phyloP scores from a whole-genome alignment of 2,113 vertebrate genomes.

The Spilogale gracilis region DNA sequence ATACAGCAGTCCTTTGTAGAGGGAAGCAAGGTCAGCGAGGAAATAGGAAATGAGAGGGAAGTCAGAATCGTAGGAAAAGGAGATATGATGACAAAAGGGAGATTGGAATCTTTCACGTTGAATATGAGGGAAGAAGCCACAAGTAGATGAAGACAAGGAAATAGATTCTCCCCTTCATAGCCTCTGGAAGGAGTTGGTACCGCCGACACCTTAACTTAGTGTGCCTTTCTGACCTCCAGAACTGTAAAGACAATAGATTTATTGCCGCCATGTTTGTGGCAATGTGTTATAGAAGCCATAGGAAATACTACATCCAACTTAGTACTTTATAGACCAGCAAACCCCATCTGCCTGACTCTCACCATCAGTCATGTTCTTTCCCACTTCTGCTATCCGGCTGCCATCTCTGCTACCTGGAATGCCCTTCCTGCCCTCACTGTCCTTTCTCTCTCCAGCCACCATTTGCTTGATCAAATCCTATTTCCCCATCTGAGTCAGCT shows the following conservation, averaged over 20 bases:
- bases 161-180: neutral
- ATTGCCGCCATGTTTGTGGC: neutral
- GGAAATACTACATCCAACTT: neutral
- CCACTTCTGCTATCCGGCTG: neutral
- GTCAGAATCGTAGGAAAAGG: neutral
- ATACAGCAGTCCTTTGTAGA: neutral
- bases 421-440: neutral
- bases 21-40: neutral
- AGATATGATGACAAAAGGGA: neutral
- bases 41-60: neutral
- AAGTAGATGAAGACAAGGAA: neutral
- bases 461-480: neutral
- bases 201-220: neutral
- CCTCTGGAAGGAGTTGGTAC: neutral
- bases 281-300: neutral
- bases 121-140: neutral
- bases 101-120: neutral
- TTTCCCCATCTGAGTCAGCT: neutral
- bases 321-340: neutral
- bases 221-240: neutral
- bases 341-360: neutral
- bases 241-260: neutral
- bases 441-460: neutral
- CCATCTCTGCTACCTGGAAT: neutral
- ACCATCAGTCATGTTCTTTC: neutral